phyloP scores from a whole-genome alignment of 2,888 invertebrate species.

The Coelogynopora nodosa region DNA sequence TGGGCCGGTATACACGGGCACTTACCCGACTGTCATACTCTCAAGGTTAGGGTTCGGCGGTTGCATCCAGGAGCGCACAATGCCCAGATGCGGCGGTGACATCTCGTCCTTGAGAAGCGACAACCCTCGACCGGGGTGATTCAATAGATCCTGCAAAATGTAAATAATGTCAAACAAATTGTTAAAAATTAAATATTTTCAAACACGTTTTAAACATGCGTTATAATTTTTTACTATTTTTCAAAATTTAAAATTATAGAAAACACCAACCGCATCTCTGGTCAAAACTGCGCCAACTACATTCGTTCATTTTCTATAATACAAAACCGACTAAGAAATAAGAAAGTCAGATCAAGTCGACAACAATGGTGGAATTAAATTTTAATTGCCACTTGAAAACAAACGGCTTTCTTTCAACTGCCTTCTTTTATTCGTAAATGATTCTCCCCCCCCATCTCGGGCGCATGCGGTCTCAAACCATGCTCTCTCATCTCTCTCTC shows the following conservation, averaged over 20 bases:
- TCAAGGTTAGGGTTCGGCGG: neutral
- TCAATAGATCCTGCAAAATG: conserved; percentile 21
- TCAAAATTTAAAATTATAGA: too few species aligned
- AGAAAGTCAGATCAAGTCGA: too few species aligned
- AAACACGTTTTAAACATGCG: too few species aligned
- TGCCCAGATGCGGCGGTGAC: conserved; percentile 17
- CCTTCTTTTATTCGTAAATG: conserved; percentile 9
- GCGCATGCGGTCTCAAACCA: too few species aligned
- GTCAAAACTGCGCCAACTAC: too few species aligned
- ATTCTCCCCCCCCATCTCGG: neutral
- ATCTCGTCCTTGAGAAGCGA: conserved; percentile 38
- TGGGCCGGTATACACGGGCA: too few species aligned
- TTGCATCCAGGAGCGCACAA: conserved; percentile 40
- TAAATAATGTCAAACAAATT: neutral
- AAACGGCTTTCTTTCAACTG: neutral
- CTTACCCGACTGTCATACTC: neutral
- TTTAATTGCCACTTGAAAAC: neutral
- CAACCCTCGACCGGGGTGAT: conserved; percentile 3
- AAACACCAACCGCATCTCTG: too few species aligned
- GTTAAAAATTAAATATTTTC: neutral
- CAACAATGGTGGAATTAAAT: too few species aligned
- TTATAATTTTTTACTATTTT: too few species aligned
- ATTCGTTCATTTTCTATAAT: too few species aligned
- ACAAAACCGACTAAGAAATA: too few species aligned
- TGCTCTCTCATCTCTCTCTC: too few species aligned